These are phyloP conservation scores for Pyxicephalus adspersus DNA, from an alignment of 2,113 vertebrate species.

Conservation along the genomic window DNA sequence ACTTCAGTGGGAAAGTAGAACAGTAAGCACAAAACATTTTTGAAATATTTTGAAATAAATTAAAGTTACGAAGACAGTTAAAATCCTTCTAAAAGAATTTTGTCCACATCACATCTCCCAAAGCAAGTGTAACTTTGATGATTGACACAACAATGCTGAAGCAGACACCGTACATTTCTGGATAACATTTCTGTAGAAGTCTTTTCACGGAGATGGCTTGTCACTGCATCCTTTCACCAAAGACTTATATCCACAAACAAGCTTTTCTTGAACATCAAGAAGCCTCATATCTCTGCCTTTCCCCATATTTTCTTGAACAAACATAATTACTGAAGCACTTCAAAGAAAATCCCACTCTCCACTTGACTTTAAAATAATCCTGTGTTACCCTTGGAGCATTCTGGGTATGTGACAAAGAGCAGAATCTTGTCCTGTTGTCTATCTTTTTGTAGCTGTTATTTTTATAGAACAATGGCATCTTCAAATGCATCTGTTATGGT, in stretches of 20 bases:
- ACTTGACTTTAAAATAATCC: background rate
- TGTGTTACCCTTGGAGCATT: conserved; percentile 48
- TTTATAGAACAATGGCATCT: conserved; percentile 44
- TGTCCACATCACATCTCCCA: conserved; percentile 55
- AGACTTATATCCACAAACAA: conserved; percentile 58
- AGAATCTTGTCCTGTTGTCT: conserved; percentile 51
- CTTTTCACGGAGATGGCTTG: conserved; percentile 56
- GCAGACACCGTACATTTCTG: conserved; percentile 55
- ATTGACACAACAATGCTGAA: conserved; percentile 56
- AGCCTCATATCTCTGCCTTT: conserved; percentile 57
- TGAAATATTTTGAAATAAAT: conserved; percentile 52
- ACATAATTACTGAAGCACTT: background rate
- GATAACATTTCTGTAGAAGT: conserved; percentile 55
- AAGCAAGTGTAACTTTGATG: conserved; percentile 56
- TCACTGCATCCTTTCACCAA: conserved; percentile 57
- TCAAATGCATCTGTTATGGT: conserved; percentile 30
- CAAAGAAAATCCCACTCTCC: background rate
- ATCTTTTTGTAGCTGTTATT: conserved; percentile 38
- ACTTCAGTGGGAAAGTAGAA: background rate
- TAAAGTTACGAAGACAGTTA: conserved; percentile 47
- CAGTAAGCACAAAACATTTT: conserved; percentile 17
- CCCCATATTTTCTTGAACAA: conserved; percentile 46
- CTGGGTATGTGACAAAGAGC: background rate
- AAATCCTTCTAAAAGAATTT: conserved; percentile 52
- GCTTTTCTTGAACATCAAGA: conserved; percentile 57